Evolutionary conservation across 2,888 invertebrate genomes (phyloP), one percentile per base, ranked within the genome.

Genomic region (Blastobasis lacticolella): DNA sequence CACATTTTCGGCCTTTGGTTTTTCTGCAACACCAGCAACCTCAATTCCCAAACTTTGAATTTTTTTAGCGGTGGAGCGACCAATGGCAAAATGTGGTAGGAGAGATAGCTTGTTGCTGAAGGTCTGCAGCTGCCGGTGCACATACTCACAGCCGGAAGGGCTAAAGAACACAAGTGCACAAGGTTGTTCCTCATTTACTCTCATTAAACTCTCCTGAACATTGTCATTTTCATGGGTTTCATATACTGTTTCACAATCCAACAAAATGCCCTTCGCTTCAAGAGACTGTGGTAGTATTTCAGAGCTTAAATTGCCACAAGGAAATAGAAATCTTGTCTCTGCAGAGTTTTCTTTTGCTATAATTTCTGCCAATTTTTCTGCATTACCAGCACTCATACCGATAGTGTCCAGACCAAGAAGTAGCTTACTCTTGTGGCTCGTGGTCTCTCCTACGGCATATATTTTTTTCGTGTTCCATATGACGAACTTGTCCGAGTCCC

Each of bases 141-240:
- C 75, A 59, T 87, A 86, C 57, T 87, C 86, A 50, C 83, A 85
- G 0, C 87, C 87, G 0, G 87, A 87, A 0, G 87, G 87, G 54
- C 87, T 86, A 56, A 88, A 88, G 66, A 87, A 87, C 48, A 86
- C 83, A 69, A 87, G 66, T 53, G 84, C 81, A 43, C 75, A 74
- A 0, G 75, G 81, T 9, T 57, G 50, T 0, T 57, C 58, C 0
- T 74, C 64, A 43, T 71, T 75, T 6, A 87, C 61, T 38, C 75
- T 67, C 57, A 80, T 73, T 40, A 87, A 61, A 57, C 75, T 67
- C 10, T 57, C 61, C 48, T 71, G 75, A 52, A 87, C 63, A 52
- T 78, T 74, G 3, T 73, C 72, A 69, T 82, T 85, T 57, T 86
- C 87, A 53, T 70, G 76, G 5, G 87, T 87, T 54, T 85, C 84